Percentiles rank a stretch among this genome's conserved stretches.
Evolutionary conservation across 2,113 vertebrate genomes (phyloP).

Genomic region (Pycnonotus jocosus): DNA sequence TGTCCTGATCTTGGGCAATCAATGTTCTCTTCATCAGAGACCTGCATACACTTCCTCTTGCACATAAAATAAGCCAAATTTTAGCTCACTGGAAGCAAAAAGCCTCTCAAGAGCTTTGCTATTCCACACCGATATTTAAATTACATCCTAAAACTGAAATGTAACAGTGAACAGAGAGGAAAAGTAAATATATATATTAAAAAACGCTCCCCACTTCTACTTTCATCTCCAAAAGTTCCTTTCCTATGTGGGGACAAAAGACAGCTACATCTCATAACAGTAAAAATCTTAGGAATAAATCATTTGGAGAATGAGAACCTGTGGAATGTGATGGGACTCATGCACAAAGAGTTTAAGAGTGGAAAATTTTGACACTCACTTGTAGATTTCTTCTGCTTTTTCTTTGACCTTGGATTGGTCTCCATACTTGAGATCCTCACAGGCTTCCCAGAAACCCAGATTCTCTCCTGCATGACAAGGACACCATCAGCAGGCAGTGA

Average conservation of each 20-base stretch:
- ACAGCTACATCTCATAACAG: neutral
- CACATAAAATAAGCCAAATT: neutral
- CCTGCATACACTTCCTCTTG: neutral
- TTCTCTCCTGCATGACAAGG: conserved; percentile 82
- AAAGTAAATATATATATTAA: neutral
- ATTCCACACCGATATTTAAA: neutral
- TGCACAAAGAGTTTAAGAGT: neutral
- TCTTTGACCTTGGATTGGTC: conserved; percentile 92
- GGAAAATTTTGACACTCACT: conserved; percentile 70
- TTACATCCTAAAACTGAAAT: neutral
- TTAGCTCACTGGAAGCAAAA: neutral
- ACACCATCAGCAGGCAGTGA: neutral
- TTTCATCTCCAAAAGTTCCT: neutral
- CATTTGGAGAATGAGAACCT: neutral
- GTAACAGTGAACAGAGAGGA: neutral
- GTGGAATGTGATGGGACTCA: neutral
- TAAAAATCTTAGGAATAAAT: neutral
- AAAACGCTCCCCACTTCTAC: rapidly evolving
- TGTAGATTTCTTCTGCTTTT: conserved; percentile 96
- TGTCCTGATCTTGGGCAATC: neutral
- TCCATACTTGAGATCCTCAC: conserved; percentile 95
- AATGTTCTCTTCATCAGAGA: neutral
- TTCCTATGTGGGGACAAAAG: neutral
- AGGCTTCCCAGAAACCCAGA: conserved; percentile 96
- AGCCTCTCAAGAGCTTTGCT: neutral